Evolutionary conservation across 2,888 invertebrate genomes (phyloP).

Genomic region (Atethmia centrago): DNA sequence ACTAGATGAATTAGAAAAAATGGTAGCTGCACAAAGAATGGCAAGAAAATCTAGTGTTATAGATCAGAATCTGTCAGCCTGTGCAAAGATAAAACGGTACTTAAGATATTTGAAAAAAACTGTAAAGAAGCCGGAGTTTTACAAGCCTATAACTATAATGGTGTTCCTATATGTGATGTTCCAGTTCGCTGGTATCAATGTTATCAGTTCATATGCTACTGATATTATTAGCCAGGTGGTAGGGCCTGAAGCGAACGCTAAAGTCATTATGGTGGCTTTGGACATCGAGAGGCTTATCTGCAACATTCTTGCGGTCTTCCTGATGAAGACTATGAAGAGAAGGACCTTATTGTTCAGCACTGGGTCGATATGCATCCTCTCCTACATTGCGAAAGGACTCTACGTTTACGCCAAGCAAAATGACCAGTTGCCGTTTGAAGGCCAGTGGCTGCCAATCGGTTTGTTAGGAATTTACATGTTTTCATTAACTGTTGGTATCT

Average conservation of each 20-base stretch:
- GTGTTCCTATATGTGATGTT: constrained; percentile 92
- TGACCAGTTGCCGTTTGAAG: constrained; percentile 76
- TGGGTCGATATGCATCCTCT: constrained; percentile 89
- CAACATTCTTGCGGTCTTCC: constrained; percentile 91
- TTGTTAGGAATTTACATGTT: constrained; percentile 90
- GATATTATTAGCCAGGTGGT: constrained; percentile 91
- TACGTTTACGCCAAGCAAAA: constrained; percentile 83
- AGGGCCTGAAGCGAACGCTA: constrained; percentile 91
- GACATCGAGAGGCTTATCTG: constrained; percentile 91
- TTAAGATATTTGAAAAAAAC: constrained; percentile 76
- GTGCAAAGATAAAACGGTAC: constrained; percentile 69
- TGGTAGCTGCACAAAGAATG: constrained; percentile 84
- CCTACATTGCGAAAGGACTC: constrained; percentile 90
- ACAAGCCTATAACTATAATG: constrained; percentile 91
- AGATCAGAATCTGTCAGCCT: constrained; percentile 72
- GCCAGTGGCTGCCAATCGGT: constrained; percentile 87
- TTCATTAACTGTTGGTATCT: constrained; percentile 91
- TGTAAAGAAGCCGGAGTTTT: constrained; percentile 88
- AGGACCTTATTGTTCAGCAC: constrained; percentile 91
- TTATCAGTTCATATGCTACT: constrained; percentile 93
- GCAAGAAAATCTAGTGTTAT: constrained; percentile 78
- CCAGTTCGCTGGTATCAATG: constrained; percentile 93
- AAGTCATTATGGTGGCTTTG: constrained; percentile 91
- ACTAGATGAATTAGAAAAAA: constrained; percentile 85
- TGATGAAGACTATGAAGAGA: constrained; percentile 91